These are phyloP conservation scores for Eledona agricola DNA, from an alignment of 2,888 invertebrate genomes.

Conservation along the genomic window DNA sequence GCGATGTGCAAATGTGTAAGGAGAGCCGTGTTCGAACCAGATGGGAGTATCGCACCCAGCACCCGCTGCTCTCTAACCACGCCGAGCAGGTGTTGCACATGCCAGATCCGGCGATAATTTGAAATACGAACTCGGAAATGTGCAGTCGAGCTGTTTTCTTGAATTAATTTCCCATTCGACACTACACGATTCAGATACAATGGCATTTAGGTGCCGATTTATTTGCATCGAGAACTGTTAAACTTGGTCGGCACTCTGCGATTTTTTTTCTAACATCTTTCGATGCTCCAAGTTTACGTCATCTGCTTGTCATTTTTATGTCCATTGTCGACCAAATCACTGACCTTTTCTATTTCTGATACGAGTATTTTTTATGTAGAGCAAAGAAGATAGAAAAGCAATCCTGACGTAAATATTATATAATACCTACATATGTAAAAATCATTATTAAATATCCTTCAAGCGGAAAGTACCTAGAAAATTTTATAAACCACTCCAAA, in stretches of 20 bases:
- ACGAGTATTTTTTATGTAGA: too few relatives aligned
- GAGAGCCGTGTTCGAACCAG: slow-evolving; percentile 24
- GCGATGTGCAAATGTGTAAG: slow-evolving; percentile 32
- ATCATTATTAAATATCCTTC: too few relatives aligned
- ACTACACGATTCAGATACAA: slow-evolving; percentile 55
- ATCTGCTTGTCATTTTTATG: too few relatives aligned
- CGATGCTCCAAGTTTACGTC: too few relatives aligned
- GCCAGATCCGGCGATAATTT: slow-evolving; percentile 61
- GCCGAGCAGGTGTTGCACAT: slow-evolving; percentile 58
- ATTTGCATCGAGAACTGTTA: slow-evolving; percentile 46
- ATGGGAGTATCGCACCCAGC: slow-evolving; percentile 43
- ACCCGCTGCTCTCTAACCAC: slow-evolving; percentile 38
- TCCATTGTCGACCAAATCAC: too few relatives aligned
- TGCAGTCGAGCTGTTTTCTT: slow-evolving; percentile 55
- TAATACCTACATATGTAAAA: too few relatives aligned
- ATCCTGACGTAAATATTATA: too few relatives aligned
- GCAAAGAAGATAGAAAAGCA: too few relatives aligned
- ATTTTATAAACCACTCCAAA: too few relatives aligned
- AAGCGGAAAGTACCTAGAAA: too few relatives aligned
- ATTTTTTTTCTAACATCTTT: too few relatives aligned
- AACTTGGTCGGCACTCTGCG: slow-evolving; percentile 2
- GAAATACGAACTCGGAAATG: slow-evolving; percentile 62
- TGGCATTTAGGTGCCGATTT: slow-evolving; percentile 51
- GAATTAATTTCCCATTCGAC: slow-evolving; percentile 61
- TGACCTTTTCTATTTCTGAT: too few relatives aligned